These are phyloP conservation scores for Porites divaricata DNA, from an alignment of 92 coral and sea anemone species.

Conservation along the genomic window DNA sequence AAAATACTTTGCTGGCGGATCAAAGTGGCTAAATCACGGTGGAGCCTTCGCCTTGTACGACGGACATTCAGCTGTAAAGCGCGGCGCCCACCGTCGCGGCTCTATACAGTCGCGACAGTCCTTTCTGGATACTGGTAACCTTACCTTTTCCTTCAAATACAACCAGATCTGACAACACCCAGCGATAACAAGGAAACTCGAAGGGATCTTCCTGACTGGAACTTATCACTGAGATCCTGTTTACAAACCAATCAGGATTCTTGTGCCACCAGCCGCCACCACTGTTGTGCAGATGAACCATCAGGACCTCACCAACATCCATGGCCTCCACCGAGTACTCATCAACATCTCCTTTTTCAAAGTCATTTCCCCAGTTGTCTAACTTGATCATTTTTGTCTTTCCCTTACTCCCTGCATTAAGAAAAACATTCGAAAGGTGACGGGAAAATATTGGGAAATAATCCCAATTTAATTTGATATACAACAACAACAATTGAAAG, in stretches of 20 bases:
- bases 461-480: too few species aligned
- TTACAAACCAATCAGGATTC: slow-evolving; percentile 81
- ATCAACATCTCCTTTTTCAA: slow-evolving; percentile 71
- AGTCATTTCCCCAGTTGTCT: slow-evolving; percentile 70
- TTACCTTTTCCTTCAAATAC: slow-evolving; percentile 80
- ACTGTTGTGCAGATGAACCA: slow-evolving; percentile 71
- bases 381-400: slow-evolving; percentile 70
- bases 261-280: slow-evolving; percentile 46
- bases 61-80: too few species aligned
- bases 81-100: too few species aligned
- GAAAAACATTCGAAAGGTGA: background rate
- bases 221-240: slow-evolving; percentile 67
- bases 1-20: too few species aligned
- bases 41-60: too few species aligned
- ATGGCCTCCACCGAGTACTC: slow-evolving; percentile 68
- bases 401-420: slow-evolving; percentile 72
- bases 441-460: too few species aligned
- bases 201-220: slow-evolving; percentile 47
- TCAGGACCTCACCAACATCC: slow-evolving; percentile 86
- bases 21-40: too few species aligned
- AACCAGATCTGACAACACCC: slow-evolving; percentile 73
- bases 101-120: too few species aligned
- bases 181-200: slow-evolving; percentile 76
- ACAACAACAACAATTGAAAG: too few species aligned
- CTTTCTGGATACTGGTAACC: too few species aligned